Conservation (phyloP, 2,888 invertebrate genomes). For the Esperia sulphurella region DNA sequence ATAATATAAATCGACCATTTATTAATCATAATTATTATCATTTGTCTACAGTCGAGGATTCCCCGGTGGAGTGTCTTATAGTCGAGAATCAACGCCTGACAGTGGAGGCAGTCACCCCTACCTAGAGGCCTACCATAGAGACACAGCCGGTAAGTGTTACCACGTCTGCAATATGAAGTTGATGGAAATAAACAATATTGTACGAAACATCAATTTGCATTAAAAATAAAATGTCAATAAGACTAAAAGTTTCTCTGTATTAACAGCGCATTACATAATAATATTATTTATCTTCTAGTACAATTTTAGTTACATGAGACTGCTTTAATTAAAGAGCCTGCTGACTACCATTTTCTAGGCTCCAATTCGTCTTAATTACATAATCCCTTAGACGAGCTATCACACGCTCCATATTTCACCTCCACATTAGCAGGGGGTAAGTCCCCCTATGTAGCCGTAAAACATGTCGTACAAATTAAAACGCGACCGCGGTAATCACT, state of each 20-base stretch:
- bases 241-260: not conserved
- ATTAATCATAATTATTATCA: conserved; percentile 9
- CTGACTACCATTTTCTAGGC: not conserved
- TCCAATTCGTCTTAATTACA: conserved; percentile 24
- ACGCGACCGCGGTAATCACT: conserved; percentile 61
- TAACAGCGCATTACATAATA: not conserved
- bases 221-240: not conserved
- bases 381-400: conserved; percentile 25
- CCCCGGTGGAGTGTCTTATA: conserved; percentile 85
- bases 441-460: conserved; percentile 35
- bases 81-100: conserved; percentile 93
- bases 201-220: not conserved
- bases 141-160: conserved; percentile 85
- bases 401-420: conserved; percentile 17
- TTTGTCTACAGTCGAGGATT: conserved; percentile 74
- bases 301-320: no score
- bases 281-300: no score
- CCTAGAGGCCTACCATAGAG: conserved; percentile 90
- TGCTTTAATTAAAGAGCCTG: not conserved
- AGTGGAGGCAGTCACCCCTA: conserved; percentile 92
- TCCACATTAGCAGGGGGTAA: conserved; percentile 22
- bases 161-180: no score
- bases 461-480: conserved; percentile 72
- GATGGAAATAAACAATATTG: not conserved
- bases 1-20: no score